Evolutionary conservation across 2,797 vertebrate species (phyloP), one percentile per base, ranked within the genome.

Genomic region (Coilia nasus): DNA sequence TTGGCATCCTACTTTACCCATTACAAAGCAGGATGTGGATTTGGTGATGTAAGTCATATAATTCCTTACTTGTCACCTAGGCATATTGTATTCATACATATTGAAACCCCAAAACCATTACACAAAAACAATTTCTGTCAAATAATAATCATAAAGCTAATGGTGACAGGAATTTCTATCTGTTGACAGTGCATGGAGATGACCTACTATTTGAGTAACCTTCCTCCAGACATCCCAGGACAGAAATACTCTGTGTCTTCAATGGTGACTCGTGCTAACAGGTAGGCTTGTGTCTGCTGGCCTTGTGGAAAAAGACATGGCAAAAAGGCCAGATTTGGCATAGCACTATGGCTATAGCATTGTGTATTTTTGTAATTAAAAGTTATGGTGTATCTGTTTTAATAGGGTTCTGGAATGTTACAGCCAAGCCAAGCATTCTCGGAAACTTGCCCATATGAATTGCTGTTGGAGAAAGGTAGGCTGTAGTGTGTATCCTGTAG

Each of bases 1-100:
- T 91, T 95, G 86, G 95, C 93, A 83, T 95, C 93, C 84, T 99
- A 98, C 92, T 99, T 97, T 78, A 90, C 92, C 6, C 96, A 92
- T 90, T 92, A 94, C 89, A 93, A 91, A 84, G 83, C 93, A 56
- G 90, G 93, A 25, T 90, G 91, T 83, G 91, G 85, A 83, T 92
- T 92, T 84, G 92, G 89, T 78, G 91, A 91, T 96, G 97, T 97
- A 93, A 15, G 71, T 46, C 83, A 67, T 71, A 80, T 50, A 0
- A 28, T 19, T 78, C 54, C 9, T 21, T 0, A 78, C 14, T 11
- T 82, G 50, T 31, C 25, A 31, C 46, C 15, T 75, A 12, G 6
- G 0, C n/a, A 25, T n/a, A 23, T 2, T n/a, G 23, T n/a, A n/a
- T 62, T 23, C 23, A 25, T 15, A 60, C 57, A 60, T 60, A n/a